Evolutionary conservation across 2,888 invertebrate genomes (phyloP).

Genomic region (Aproaerema taeniolella): DNA sequence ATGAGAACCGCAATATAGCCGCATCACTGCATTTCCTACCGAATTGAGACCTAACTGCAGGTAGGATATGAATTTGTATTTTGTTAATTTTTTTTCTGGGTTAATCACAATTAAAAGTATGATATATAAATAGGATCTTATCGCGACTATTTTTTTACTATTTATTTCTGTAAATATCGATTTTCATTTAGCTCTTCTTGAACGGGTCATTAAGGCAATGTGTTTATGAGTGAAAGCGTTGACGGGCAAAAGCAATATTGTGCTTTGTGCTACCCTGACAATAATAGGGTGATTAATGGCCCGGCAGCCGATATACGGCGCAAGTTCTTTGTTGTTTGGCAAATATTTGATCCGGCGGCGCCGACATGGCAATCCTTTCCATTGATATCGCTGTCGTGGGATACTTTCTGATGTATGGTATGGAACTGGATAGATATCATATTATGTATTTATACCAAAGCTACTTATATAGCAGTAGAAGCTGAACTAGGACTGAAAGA

Average conservation of each 20-base stretch:
- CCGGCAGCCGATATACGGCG: slow-evolving; percentile 49
- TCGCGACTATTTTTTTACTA: no score
- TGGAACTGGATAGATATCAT: background rate
- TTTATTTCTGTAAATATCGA: no score
- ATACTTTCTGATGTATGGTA: background rate
- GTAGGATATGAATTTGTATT: no score
- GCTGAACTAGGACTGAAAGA: no score
- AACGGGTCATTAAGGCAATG: slow-evolving; percentile 63
- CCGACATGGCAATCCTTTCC: slow-evolving; percentile 53
- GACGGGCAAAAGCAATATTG: slow-evolving; percentile 63
- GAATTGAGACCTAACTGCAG: no score
- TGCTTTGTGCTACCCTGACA: slow-evolving; percentile 61
- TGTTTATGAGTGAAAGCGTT: slow-evolving; percentile 56
- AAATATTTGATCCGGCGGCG: slow-evolving; percentile 61
- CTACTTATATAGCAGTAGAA: no score
- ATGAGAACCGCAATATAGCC: no score
- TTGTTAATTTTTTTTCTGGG: no score
- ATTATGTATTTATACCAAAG: no score
- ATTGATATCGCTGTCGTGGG: slow-evolving; percentile 42
- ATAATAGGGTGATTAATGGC: slow-evolving; percentile 72
- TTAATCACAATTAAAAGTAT: no score
- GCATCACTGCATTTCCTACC: no score
- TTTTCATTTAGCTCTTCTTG: slow-evolving; percentile 67
- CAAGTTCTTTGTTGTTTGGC: slow-evolving; percentile 67
- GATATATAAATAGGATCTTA: no score